phyloP scores from a whole-genome alignment of 2,113 vertebrate species.

The Pseudonaja textilis region DNA sequence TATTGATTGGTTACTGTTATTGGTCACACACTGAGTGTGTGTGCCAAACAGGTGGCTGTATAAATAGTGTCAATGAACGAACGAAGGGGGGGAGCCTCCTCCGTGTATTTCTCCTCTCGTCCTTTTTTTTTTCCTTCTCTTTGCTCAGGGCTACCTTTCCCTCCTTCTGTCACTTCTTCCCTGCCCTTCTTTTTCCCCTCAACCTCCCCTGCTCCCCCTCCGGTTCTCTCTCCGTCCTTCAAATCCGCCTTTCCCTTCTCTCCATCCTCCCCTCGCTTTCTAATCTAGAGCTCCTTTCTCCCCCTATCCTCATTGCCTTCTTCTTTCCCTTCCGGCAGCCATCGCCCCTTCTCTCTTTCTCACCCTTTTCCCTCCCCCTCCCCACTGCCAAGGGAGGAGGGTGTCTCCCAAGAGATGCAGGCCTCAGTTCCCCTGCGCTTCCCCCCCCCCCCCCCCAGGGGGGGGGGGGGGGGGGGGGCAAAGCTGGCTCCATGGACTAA shows the following conservation, averaged over 20 bases:
- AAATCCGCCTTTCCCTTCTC: too few relatives aligned
- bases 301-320: too few relatives aligned
- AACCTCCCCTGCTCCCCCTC: accelerated
- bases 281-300: not conserved
- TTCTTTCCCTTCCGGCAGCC: not conserved
- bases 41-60: not conserved
- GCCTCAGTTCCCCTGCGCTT: not conserved
- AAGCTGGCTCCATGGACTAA: not conserved
- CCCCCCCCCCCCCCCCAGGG: too few relatives aligned
- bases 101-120: too few relatives aligned
- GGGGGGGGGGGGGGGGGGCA: too few relatives aligned
- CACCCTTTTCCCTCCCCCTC: constrained; percentile 39
- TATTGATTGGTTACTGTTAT: not conserved
- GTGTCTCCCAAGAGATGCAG: constrained; percentile 46
- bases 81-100: not conserved
- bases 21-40: not conserved
- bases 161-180: too few relatives aligned
- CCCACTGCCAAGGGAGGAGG: not conserved
- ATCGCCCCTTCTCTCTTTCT: too few relatives aligned
- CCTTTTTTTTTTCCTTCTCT: too few relatives aligned
- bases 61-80: not conserved
- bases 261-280: too few relatives aligned
- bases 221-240: too few relatives aligned
- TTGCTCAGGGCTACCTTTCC: not conserved
- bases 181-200: too few relatives aligned